phyloP scores from a whole-genome alignment of 2,797 vertebrate species.

The Liparis tanakae region DNA sequence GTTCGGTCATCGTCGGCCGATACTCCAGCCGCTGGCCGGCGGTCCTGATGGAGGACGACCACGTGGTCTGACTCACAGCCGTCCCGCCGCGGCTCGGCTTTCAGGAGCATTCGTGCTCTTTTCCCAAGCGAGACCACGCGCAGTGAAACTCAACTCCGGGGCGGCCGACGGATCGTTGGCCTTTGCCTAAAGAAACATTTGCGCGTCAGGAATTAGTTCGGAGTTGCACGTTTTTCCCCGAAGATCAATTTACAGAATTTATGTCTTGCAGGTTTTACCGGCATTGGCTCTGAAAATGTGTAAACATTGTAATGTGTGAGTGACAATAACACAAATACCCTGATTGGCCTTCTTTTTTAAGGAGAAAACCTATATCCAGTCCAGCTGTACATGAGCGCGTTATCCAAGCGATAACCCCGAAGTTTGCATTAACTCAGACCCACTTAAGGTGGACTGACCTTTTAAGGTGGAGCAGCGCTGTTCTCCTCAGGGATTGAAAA shows the following conservation, averaged over 20 bases:
- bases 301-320: neutral
- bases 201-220: constrained; percentile 21
- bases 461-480: too few relatives aligned
- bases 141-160: constrained; percentile 12
- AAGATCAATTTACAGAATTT: constrained; percentile 4
- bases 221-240: constrained; percentile 30
- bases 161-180: neutral
- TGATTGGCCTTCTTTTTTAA: neutral
- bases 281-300: neutral
- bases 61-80: constrained; percentile 42
- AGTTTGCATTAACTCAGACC: too few relatives aligned
- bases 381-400: too few relatives aligned
- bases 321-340: neutral
- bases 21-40: constrained; percentile 22
- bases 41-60: constrained; percentile 38
- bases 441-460: too few relatives aligned
- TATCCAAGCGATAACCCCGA: too few relatives aligned
- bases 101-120: constrained; percentile 24
- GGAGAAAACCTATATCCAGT: too few relatives aligned
- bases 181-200: constrained; percentile 37
- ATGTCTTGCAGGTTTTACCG: constrained; percentile 11
- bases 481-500: too few relatives aligned
- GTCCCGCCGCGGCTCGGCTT: constrained; percentile 34
- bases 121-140: constrained; percentile 19
- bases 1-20: constrained; percentile 20